A percentile compares a stretch with the other conserved stretches of the same genome.
Conservation (phyloP, 2,888 invertebrate genomes). For the Myopa testacea region DNA sequence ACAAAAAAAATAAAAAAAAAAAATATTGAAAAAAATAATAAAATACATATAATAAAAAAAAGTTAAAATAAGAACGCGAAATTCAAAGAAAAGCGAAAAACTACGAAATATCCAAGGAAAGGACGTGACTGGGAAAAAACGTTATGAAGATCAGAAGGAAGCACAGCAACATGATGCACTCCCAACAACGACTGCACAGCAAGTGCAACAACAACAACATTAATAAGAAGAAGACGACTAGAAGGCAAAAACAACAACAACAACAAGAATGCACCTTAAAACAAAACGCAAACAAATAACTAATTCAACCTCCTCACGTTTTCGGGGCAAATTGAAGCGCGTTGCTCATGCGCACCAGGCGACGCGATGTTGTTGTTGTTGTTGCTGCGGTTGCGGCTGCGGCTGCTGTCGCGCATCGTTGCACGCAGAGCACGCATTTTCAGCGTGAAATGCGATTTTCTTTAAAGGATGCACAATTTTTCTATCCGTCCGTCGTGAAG, state of each 20-base stretch:
- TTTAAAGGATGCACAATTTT: conserved; percentile 51
- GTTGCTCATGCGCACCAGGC: conserved; percentile 7
- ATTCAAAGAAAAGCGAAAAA: conserved; percentile 3
- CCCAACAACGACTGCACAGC: conserved; percentile 25
- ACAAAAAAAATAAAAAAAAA: no score
- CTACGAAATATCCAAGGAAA: conserved; percentile 23
- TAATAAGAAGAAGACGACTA: conserved; percentile 8
- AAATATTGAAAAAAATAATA: no score
- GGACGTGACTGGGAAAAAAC: conserved; percentile 37
- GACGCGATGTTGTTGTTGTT: conserved; percentile 27
- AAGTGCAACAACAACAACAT: conserved; percentile 26
- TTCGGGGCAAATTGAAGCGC: conserved; percentile 38
- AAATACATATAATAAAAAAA: no score
- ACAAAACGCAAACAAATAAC: neutral
- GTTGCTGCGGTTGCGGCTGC: neutral
- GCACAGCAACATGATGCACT: neutral
- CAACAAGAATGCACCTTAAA: neutral
- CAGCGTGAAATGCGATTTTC: conserved; percentile 67
- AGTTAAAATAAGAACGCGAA: neutral
- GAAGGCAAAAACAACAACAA: conserved; percentile 27
- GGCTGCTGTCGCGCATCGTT: conserved; percentile 39
- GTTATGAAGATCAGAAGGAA: conserved; percentile 5
- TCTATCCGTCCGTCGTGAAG: neutral
- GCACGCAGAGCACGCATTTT: conserved; percentile 67
- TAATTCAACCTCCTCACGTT: conserved; percentile 42